phyloP scores from a whole-genome alignment of 1,140 invertebrate species.

The Neodiprion pinetum region DNA sequence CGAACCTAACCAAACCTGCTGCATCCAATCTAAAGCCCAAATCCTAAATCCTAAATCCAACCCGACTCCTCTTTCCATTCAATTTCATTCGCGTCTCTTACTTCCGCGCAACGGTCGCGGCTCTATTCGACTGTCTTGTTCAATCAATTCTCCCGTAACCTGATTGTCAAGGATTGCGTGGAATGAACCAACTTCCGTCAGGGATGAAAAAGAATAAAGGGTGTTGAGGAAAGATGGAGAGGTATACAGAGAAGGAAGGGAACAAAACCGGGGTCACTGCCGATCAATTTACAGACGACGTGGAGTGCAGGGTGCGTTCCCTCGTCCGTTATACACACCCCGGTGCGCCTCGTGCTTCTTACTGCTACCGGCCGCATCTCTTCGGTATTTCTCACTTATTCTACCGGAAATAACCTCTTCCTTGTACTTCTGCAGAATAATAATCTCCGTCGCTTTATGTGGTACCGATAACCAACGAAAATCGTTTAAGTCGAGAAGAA shows the following conservation, averaged over 20 bases:
- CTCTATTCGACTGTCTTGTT: conserved; percentile 45
- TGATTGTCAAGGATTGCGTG: conserved; percentile 42
- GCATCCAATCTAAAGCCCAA: not conserved
- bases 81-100: conserved; percentile 49
- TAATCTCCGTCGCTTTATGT: no score
- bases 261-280: conserved; percentile 19
- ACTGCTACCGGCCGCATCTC: not conserved
- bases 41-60: conserved; percentile 5
- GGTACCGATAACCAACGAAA: no score
- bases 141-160: conserved; percentile 51
- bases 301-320: conserved; percentile 18
- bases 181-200: conserved; percentile 25
- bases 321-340: conserved; percentile 26
- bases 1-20: not conserved
- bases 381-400: not conserved
- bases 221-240: not conserved
- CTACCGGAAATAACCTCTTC: not conserved
- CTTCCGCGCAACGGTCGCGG: conserved; percentile 29
- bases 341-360: not conserved
- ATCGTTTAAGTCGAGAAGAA: no score
- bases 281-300: conserved; percentile 34
- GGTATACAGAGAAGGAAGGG: not conserved
- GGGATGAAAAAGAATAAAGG: no score
- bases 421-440: not conserved
- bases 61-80: conserved; percentile 22